Evolutionary conservation across 2,888 invertebrate species (phyloP).

Genomic region (Aspidiotus rigidus): DNA sequence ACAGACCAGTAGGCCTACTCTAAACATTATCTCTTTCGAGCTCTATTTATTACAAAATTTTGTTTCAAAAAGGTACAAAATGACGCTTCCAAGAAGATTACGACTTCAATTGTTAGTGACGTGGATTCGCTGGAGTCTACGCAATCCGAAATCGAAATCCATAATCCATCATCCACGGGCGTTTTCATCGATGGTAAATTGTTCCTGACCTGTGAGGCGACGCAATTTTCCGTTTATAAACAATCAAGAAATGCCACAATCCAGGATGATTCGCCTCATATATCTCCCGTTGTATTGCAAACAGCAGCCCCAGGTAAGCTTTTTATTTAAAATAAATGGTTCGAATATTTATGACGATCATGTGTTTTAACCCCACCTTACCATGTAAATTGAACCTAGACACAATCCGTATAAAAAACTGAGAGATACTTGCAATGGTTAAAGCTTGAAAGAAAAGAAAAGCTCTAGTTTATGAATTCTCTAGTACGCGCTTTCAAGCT

Average conservation of each 20-base stretch:
- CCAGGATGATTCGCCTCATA: slow-evolving; percentile 40
- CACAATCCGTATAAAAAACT: too few relatives aligned
- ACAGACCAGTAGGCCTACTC: too few relatives aligned
- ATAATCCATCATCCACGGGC: slow-evolving; percentile 34
- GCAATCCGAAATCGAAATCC: slow-evolving; percentile 37
- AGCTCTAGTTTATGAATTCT: too few relatives aligned
- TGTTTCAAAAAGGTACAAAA: not conserved
- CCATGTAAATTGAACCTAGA: too few relatives aligned
- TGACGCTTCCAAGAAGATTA: slow-evolving; percentile 8
- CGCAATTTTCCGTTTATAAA: slow-evolving; percentile 40
- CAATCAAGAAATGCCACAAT: slow-evolving; percentile 39
- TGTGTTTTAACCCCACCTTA: too few relatives aligned
- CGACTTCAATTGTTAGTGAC: slow-evolving; percentile 11
- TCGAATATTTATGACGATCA: too few relatives aligned
- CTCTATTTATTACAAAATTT: too few relatives aligned
- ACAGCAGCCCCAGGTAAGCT: slow-evolving; percentile 43
- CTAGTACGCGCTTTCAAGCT: too few relatives aligned
- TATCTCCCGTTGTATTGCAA: slow-evolving; percentile 41
- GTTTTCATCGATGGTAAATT: slow-evolving; percentile 39
- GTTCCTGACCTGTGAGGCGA: slow-evolving; percentile 40
- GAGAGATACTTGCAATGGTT: too few relatives aligned
- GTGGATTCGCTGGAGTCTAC: slow-evolving; percentile 25
- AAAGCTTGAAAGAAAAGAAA: too few relatives aligned
- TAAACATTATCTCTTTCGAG: too few relatives aligned
- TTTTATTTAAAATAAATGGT: not conserved